Base-by-base conservation (phyloP, 1,140 invertebrate species). In the Uloborus diversus region DNA sequence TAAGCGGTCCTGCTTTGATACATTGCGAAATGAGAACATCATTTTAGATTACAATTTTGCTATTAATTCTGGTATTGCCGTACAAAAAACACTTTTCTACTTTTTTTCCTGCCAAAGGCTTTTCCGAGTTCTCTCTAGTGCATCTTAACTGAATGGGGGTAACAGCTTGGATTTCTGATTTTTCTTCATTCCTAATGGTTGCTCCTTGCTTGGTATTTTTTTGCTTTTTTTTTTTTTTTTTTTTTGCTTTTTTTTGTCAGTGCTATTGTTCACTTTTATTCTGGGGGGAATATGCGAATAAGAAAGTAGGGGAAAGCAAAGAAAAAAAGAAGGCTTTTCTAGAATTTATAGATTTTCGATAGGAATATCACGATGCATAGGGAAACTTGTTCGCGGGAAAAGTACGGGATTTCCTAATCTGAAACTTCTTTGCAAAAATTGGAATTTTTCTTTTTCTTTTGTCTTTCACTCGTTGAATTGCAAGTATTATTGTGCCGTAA, bases 321-420 rank as follows among this genome's bases (percentile, higher is more conserved):
- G 37, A 76, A 69, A 69, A 56, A 56, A n/a, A 14, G 11, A 17
- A 51, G 53, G 59, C 37, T 59, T 62, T 73, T 78, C 51, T 20
- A 78, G 73, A 65, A 78, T 66, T 78, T 78, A 78, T 78, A 66
- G 73, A 78, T 78, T 78, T 78, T 66, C 73, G 73, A 78, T 78
- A 78, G 73, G 33, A 78, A 78, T 78, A 78, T 78, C 61, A 78
- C 35, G 62, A 78, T 78, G 61, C 61, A 78, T 78, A 78, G 42
- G 73, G 53, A 73, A 73, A 73, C 70, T 62, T 62, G 70, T 73
- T 73, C 70, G 30, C 33, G 28, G 70, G 25, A 62, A 73, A 62
- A 61, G 70, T 78, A 78, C 73, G 66, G 73, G 61, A 78, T 75
- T 75, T 64, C 71, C 71, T 64, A 75, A 75, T 78, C 73, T 78